These are phyloP conservation scores for Brenthis ino DNA, from an alignment of 2,888 invertebrate species.

Conservation along the genomic window DNA sequence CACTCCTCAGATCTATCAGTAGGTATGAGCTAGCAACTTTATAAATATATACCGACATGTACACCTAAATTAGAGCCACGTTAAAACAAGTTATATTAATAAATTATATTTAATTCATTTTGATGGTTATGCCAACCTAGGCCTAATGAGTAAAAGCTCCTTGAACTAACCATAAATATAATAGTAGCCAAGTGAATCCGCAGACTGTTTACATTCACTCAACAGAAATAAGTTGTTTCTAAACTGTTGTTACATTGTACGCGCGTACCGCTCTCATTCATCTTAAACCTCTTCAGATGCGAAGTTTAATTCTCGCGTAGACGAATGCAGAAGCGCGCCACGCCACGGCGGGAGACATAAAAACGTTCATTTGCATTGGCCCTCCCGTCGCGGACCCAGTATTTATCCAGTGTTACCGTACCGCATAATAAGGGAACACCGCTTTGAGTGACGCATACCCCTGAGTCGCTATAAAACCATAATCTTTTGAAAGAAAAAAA, in stretches of 20 bases:
- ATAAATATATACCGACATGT: too few species aligned
- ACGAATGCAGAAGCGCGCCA: constrained; percentile 57
- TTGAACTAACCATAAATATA: constrained; percentile 46
- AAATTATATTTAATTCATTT: constrained; percentile 6
- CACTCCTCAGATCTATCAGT: too few species aligned
- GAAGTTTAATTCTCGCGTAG: constrained; percentile 70
- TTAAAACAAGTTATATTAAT: not conserved
- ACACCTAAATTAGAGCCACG: too few species aligned
- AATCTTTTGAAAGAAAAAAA: constrained; percentile 60
- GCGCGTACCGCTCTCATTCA: constrained; percentile 68
- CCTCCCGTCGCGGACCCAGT: constrained; percentile 59
- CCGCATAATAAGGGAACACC: constrained; percentile 69
- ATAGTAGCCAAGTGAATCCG: constrained; percentile 56
- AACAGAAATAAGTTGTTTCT: constrained; percentile 72
- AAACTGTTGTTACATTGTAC: constrained; percentile 74
- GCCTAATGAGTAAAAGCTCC: constrained; percentile 24
- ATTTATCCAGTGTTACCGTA: constrained; percentile 72
- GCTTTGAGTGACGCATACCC: constrained; percentile 63
- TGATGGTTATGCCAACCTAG: not conserved
- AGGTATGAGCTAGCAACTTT: too few species aligned
- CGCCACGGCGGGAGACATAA: constrained; percentile 59
- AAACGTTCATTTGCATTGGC: constrained; percentile 76
- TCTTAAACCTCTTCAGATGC: constrained; percentile 76
- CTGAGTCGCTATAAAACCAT: constrained; percentile 55
- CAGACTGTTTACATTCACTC: constrained; percentile 67